Percentiles rank a stretch among this genome's conserved stretches.
These are phyloP conservation scores for Corynorhinus townsendii DNA, from an alignment of 2,113 vertebrate species.

Conservation along the genomic window DNA sequence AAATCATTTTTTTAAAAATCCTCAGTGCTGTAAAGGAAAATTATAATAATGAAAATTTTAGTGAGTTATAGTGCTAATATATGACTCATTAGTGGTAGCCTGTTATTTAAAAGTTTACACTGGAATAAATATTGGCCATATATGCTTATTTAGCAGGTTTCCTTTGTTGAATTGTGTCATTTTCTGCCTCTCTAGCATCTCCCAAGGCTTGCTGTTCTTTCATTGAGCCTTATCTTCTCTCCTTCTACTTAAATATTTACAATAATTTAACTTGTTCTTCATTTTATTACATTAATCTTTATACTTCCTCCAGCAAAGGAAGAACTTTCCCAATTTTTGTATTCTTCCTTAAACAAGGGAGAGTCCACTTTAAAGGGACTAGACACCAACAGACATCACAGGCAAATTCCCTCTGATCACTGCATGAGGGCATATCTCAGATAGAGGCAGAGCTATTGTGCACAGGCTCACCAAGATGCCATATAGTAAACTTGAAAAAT, in stretches of 20 bases:
- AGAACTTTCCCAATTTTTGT: not conserved
- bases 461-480: rapidly evolving
- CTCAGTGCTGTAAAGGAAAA: not conserved
- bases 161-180: not conserved
- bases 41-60: not conserved
- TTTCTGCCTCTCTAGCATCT: not conserved
- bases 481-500: not conserved
- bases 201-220: not conserved
- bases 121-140: not conserved
- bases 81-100: not conserved
- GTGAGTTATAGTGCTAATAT: not conserved
- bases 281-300: not conserved
- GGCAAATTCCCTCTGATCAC: not conserved
- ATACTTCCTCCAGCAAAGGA: not conserved
- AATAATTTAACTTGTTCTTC: not conserved
- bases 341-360: not conserved
- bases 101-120: not conserved
- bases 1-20: no score
- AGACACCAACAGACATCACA: no score
- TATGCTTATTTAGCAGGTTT: not conserved
- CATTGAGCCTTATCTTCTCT: not conserved
- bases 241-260: not conserved
- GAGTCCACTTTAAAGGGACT: not conserved
- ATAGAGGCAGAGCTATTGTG: not conserved
- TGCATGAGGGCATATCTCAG: not conserved